phyloP scores from a whole-genome alignment of 2,888 invertebrate genomes.

The Sturmia bella region DNA sequence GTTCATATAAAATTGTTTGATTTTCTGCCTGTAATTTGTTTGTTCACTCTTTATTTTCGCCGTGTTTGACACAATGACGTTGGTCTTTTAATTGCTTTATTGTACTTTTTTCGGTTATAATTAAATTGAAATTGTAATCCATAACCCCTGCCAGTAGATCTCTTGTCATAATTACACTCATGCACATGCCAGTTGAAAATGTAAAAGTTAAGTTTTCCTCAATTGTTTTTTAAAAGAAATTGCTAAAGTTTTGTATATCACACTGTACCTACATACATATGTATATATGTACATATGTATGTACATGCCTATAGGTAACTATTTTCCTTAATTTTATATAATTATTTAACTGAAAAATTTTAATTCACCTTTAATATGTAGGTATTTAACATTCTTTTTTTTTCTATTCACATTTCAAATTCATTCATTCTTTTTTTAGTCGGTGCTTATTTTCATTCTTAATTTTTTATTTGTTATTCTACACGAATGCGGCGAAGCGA shows the following conservation, averaged over 20 bases:
- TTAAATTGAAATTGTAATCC: slow-evolving; percentile 44
- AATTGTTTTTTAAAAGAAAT: no score
- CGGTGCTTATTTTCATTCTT: slow-evolving; percentile 31
- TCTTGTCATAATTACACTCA: slow-evolving; percentile 25
- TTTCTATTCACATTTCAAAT: slow-evolving; percentile 53
- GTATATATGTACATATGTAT: background rate
- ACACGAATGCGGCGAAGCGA: slow-evolving; percentile 59
- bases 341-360: background rate
- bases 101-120: slow-evolving; percentile 26
- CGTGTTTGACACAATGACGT: slow-evolving; percentile 65
- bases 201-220: background rate
- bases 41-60: slow-evolving; percentile 53
- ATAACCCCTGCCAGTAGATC: background rate
- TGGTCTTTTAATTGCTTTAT: slow-evolving; percentile 47
- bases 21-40: slow-evolving; percentile 34
- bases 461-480: slow-evolving; percentile 39
- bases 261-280: no score
- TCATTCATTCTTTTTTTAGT: slow-evolving; percentile 59
- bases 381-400: no score
- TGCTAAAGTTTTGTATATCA: no score
- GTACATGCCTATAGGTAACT: no score
- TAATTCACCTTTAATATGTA: no score
- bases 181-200: background rate
- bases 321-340: no score
- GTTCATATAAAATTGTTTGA: background rate